phyloP scores from a whole-genome alignment of 2,888 invertebrate species.

The Mesoligia furuncula region DNA sequence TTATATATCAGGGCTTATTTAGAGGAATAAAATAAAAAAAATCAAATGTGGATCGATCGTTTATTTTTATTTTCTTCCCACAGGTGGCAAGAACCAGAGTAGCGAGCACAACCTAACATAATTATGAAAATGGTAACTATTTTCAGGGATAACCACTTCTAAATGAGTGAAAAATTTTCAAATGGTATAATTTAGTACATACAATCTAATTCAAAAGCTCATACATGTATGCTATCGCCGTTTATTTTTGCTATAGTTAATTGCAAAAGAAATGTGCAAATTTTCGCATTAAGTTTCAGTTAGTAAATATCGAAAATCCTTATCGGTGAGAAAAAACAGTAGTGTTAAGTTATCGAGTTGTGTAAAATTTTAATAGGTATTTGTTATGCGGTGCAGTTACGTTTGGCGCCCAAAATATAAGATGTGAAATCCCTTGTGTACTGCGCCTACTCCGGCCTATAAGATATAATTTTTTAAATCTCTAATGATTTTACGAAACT shows the following conservation, averaged over 20 bases:
- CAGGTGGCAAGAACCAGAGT: slow-evolving; percentile 89
- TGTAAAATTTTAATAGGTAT: slow-evolving; percentile 31
- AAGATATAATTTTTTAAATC: slow-evolving; percentile 75
- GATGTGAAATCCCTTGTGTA: slow-evolving; percentile 82
- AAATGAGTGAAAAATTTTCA: slow-evolving; percentile 67
- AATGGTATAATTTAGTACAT: slow-evolving; percentile 59
- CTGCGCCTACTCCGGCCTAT: slow-evolving; percentile 86
- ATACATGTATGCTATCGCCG: slow-evolving; percentile 43
- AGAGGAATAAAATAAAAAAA: slow-evolving; percentile 72
- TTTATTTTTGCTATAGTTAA: slow-evolving; percentile 46
- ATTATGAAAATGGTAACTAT: slow-evolving; percentile 89
- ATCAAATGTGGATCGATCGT: slow-evolving; percentile 82
- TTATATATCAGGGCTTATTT: not conserved
- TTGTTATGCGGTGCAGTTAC: slow-evolving; percentile 50
- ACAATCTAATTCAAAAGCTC: slow-evolving; percentile 58
- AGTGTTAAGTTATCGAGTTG: slow-evolving; percentile 41
- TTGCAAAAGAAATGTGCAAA: slow-evolving; percentile 58
- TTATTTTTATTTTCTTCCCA: slow-evolving; percentile 88
- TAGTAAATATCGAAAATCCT: slow-evolving; percentile 48
- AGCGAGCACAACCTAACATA: slow-evolving; percentile 87
- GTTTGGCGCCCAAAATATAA: slow-evolving; percentile 63
- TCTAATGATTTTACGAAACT: slow-evolving; percentile 85
- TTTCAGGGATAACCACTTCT: slow-evolving; percentile 88
- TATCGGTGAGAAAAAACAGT: slow-evolving; percentile 50
- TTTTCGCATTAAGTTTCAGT: slow-evolving; percentile 54